Evolutionary conservation across 2,113 vertebrate genomes (phyloP).

Genomic region (Hippocampus comes): DNA sequence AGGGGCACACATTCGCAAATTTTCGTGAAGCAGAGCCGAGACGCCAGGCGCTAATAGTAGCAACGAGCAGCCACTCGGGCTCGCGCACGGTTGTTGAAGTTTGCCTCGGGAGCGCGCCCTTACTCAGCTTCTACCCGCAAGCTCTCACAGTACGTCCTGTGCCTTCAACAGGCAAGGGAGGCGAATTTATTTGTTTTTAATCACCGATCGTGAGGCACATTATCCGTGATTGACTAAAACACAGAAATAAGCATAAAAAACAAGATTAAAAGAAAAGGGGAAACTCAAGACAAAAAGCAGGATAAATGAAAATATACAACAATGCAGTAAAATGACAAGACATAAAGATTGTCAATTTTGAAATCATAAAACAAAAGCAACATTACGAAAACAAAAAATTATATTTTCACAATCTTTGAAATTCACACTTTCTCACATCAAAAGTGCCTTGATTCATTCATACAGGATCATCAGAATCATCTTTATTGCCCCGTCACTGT

Average conservation of each 20-base stretch:
- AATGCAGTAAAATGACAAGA: no score
- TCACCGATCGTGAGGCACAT: neutral
- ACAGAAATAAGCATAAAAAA: neutral
- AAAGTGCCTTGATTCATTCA: no score
- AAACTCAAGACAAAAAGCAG: neutral
- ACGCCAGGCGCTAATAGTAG: slow-evolving; percentile 66
- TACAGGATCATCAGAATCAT: no score
- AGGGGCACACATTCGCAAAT: slow-evolving; percentile 53
- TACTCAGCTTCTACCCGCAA: neutral
- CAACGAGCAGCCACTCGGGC: slow-evolving; percentile 35
- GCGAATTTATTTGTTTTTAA: neutral
- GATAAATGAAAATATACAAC: no score
- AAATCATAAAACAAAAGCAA: no score
- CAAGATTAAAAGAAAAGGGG: neutral
- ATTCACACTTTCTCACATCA: no score
- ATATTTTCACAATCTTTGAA: no score
- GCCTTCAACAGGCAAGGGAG: neutral
- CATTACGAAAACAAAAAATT: no score
- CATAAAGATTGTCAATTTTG: no score
- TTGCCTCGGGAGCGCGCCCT: slow-evolving; percentile 57
- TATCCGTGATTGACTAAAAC: no score
- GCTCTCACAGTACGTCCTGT: neutral
- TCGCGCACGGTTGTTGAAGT: slow-evolving; percentile 68
- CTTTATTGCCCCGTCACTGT: no score
- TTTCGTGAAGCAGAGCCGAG: slow-evolving; percentile 53